These are phyloP conservation scores for Brachypodius melanocephalos DNA, from an alignment of 2,113 vertebrate genomes.

Conservation along the genomic window DNA sequence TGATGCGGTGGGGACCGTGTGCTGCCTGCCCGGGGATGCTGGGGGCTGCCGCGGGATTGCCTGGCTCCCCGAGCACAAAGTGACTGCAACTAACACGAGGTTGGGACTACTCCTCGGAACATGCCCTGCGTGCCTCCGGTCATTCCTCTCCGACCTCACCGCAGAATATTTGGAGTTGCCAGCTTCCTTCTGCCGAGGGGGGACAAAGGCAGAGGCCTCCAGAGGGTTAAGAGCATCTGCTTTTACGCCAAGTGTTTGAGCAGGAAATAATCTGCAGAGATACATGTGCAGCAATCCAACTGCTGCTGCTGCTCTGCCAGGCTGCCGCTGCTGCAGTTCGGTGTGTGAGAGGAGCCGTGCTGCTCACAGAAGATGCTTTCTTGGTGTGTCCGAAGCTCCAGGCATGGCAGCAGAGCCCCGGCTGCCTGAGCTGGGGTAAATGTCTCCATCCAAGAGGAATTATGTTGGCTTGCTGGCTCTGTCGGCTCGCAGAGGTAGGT, in stretches of 20 bases:
- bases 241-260: background rate
- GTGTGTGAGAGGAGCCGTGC: background rate
- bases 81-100: constrained; percentile 37
- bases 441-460: constrained; percentile 15
- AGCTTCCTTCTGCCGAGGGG: background rate
- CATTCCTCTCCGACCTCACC: background rate
- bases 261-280: constrained; percentile 63
- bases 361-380: constrained; percentile 24
- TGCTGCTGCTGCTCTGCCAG: constrained; percentile 28
- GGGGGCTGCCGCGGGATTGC: background rate
- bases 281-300: constrained; percentile 59
- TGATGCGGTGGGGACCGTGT: background rate
- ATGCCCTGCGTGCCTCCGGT: background rate
- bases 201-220: constrained; percentile 12
- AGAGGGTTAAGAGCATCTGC: constrained; percentile 55
- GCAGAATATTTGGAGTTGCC: background rate
- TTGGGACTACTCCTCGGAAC: constrained; percentile 12
- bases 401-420: background rate
- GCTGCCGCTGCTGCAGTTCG: constrained; percentile 31
- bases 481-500: constrained; percentile 32
- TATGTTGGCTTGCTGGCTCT: background rate
- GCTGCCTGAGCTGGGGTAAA: constrained; percentile 2
- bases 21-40: background rate
- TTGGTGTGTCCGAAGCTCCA: background rate
- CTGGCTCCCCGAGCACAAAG: background rate